Evolutionary conservation across 2,888 invertebrate genomes (phyloP), one percentile per base, ranked within the genome.

Genomic region (Oegoconia quadripuncta): DNA sequence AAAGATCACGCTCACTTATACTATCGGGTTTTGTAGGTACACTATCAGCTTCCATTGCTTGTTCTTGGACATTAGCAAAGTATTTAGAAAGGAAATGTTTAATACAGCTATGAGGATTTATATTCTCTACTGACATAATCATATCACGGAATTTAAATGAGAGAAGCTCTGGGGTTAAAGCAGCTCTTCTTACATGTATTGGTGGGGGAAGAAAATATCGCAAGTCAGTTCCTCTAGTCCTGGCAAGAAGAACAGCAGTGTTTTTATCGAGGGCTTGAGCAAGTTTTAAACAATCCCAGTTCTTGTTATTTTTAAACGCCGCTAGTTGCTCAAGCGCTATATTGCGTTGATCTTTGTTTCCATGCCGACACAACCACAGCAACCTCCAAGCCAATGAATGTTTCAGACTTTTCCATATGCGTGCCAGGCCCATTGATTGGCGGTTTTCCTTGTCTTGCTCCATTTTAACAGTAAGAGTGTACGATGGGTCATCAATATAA

Each of bases 231-330:
- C 91, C 90, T 25, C 82, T 74, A 2, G 91, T 91, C 51, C 96
- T 88, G 0, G 97, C 96, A 34, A 97, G 82, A 2, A 93, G 91
- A 1, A 95, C 91, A 2, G 95, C 93, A 0, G 95, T 95, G 50
- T 90, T 88, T 30, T 91, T 89, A 78, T 95, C 93, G 53, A 94
- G 89, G 48, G 93, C 92, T 76, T 95, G 95, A 3, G 96, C 94
- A 42, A 97, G 88, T 58, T 93, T 91, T 35, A 89, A 81, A 62
- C 91, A 94, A 55, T 95, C 90, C 91, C 91, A 91, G 41, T 78
- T 80, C 72, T 91, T 91, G 11, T 93, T 88, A 59, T 91, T 89
- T 63, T 91, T 91, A 48, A 93, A 89, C 20, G 88, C 84, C 1
- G 92, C 91, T 11, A 95, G 76, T 42, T 91, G 90, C 34, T 90